Conservation (phyloP, 2,797 vertebrate genomes). For the Tenualosa thibaudeaui region DNA sequence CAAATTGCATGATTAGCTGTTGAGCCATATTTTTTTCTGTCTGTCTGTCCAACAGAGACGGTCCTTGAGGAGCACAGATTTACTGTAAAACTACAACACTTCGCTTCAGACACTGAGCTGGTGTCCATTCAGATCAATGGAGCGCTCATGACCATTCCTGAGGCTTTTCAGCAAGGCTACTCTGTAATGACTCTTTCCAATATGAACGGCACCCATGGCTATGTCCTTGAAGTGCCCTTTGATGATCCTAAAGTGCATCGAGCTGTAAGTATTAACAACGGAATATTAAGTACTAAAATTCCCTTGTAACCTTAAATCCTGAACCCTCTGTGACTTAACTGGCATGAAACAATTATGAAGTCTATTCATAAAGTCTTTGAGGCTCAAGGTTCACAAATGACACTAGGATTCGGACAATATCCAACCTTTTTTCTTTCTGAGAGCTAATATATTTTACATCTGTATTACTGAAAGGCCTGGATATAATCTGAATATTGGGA, state of each 20-base stretch:
- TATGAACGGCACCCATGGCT: constrained; percentile 65
- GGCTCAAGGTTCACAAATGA: no score
- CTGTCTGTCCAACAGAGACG: constrained; percentile 61
- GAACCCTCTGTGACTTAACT: no score
- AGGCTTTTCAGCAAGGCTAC: constrained; percentile 48
- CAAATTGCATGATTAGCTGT: neutral
- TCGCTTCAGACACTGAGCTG: constrained; percentile 73
- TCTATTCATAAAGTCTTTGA: no score
- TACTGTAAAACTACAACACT: constrained; percentile 69
- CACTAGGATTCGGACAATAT: no score
- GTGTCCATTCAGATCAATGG: constrained; percentile 65
- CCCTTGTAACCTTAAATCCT: no score
- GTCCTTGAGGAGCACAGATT: constrained; percentile 63
- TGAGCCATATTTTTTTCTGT: neutral
- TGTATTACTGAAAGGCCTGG: no score
- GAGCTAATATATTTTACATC: no score
- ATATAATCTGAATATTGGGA: no score
- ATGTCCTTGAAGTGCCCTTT: constrained; percentile 68
- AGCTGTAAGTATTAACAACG: constrained; percentile 52
- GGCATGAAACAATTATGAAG: no score
- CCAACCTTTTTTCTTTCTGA: no score
- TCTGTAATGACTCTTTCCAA: constrained; percentile 58
- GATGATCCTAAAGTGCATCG: constrained; percentile 57
- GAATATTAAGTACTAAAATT: no score
- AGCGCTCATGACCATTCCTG: constrained; percentile 51